phyloP scores from a whole-genome alignment of 1,140 invertebrate species.

The Drosophila teissieri region DNA sequence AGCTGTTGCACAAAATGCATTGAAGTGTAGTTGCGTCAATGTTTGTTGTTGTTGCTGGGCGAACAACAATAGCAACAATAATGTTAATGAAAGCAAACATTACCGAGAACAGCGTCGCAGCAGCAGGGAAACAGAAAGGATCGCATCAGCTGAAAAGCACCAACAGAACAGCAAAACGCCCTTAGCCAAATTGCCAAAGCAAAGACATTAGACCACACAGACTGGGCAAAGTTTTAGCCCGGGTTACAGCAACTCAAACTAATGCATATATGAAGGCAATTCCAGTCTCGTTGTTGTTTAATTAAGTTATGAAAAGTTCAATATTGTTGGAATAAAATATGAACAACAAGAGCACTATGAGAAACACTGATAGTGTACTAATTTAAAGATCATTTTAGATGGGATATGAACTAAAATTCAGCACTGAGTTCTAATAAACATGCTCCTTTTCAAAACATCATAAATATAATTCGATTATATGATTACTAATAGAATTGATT shows the following conservation, averaged over 20 bases:
- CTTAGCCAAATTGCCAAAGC: constrained; percentile 52
- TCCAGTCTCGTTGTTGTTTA: constrained; percentile 21
- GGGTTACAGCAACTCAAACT: not conserved
- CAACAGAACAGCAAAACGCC: constrained; percentile 44
- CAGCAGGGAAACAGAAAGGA: constrained; percentile 3
- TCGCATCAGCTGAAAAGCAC: constrained; percentile 25
- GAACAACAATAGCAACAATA: constrained; percentile 61
- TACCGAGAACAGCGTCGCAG: constrained; percentile 36
- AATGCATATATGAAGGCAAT: constrained; percentile 47
- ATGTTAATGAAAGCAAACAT: constrained; percentile 75
- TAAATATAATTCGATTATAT: too few species aligned
- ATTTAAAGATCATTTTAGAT: not conserved
- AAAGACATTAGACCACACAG: constrained; percentile 42
- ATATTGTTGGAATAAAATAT: constrained; percentile 39
- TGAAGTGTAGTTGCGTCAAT: constrained; percentile 56
- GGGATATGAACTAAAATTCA: not conserved
- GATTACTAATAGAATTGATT: too few species aligned
- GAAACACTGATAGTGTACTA: not conserved
- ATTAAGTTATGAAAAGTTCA: constrained; percentile 49
- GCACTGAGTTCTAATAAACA: too few species aligned
- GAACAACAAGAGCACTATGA: not conserved
- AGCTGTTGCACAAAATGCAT: constrained; percentile 55
- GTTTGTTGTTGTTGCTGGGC: constrained; percentile 21
- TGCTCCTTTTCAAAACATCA: too few species aligned
- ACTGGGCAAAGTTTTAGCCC: constrained; percentile 18